Base-by-base conservation (phyloP, 2,888 invertebrate species). In the Agrotis segetum region DNA sequence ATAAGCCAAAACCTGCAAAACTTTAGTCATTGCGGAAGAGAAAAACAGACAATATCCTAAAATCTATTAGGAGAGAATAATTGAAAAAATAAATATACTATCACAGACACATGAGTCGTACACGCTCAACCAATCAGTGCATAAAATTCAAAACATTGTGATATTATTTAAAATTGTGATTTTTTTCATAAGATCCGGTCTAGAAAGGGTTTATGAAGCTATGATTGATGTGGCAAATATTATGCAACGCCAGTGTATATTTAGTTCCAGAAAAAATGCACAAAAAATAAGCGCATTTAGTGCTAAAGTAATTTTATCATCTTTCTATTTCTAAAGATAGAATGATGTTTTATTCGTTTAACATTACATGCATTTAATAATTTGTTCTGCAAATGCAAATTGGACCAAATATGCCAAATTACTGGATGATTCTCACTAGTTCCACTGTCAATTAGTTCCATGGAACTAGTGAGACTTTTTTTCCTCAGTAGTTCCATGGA, bases 31-130 rank as follows among this genome's bases (percentile, higher is more conserved):
- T 93, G 93, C 84, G 63, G 70, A 84, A 85, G 79, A 69, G 44
- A 77, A 83, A 82, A 79, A 85, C 84, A 82, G 82, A 73, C 24
- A 87, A 86, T 84, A 88, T 84, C 84, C 90, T 89, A 90, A 86
- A 44, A 73, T 56, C 68, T 63, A 87, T 58, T 86, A 87, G 86
- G 81, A 89, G 85, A 88, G 84, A 83, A 56, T 21, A 56, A 82
- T 67, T 79, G 87, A 87, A 89, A 87, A 92, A 93, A 94, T 94
- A 95, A 95, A 94, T 94, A 93, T 91, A 91, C 93, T 96, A 96
- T 96, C 96, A 96, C 95, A 96, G 96, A 95, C 93, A 93, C 91
- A 94, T 92, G 94, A 95, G 94, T 93, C 92, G 85, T 88, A 92
- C 82, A 91, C 92, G 89, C 89, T 86, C 90, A 90, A 92, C 89